Base-by-base conservation (phyloP, 2,797 vertebrate genomes). In the Oreochromis mossambicus region DNA sequence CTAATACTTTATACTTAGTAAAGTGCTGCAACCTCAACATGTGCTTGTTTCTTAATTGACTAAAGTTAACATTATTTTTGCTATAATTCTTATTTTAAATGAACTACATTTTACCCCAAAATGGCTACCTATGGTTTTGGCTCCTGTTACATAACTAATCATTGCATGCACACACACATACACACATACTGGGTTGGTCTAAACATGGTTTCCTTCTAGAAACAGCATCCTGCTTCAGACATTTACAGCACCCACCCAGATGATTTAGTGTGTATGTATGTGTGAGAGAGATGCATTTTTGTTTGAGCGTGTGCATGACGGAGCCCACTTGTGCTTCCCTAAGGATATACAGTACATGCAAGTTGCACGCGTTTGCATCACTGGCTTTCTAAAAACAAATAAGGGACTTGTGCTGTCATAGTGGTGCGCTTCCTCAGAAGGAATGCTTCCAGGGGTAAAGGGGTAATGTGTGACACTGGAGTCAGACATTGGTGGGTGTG, bases 161-260 rank as follows among this genome's bases (percentile, higher is more conserved):
- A 88, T 81, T 38, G 36, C 56, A 79, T 54, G 70, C 79, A 80
- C 73, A 73, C 86, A 84, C 79, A 84, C 41, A 79, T 13, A 85
- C 54, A 81, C 34, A 41, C 26, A 58, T 41, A 61, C 51, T 29
- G 51, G 43, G 80, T 63, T 82, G 81, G 70, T 81, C 58, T 81
- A 24, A 79, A 38, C 86, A 89, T 79, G 61, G 92, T 87, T 96
- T 96, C 94, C 95, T 95, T 87, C 80, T 61, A 68, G 54, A 90
- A 81, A 63, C 79, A 78, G 94, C 92, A 95, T 96, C 96, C 96
- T 96, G 95, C 89, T 83, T 77, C 50, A 78, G 86, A 94, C 89
- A 81, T 89, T 91, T 83, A 81, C 87, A 83, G 90, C 80, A 89
- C 77, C 93, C 94, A 87, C 95, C 94, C 91, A 76, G 41, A 52